Percentiles rank a stretch among this genome's conserved stretches.
Conservation (phyloP, 2,113 vertebrate species). For the Siphamia tubifer region DNA sequence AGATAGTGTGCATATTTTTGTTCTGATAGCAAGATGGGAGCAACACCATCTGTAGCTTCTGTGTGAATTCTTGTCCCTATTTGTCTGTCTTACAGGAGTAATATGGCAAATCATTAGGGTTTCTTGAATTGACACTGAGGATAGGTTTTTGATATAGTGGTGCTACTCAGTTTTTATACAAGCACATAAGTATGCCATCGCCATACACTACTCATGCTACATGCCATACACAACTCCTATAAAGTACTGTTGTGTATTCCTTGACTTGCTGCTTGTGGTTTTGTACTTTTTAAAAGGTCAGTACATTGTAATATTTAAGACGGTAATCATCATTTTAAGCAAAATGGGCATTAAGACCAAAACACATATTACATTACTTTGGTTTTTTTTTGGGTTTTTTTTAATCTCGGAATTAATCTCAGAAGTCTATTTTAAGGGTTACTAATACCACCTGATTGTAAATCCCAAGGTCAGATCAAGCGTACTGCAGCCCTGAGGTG, state of each 20-base stretch:
- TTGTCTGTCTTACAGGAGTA: background rate
- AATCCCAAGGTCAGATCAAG: conserved; percentile 19
- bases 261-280: background rate
- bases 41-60: conserved; percentile 17
- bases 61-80: conserved; percentile 38
- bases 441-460: background rate
- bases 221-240: no score
- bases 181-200: background rate
- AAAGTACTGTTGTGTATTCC: background rate
- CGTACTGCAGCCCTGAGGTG: background rate
- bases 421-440: background rate
- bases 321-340: background rate
- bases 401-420: no score
- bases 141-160: background rate
- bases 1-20: background rate
- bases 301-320: background rate
- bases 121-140: background rate
- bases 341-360: background rate
- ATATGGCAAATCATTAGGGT: background rate
- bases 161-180: background rate
- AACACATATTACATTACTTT: background rate
- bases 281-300: background rate
- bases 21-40: background rate
- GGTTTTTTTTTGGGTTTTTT: no score
- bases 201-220: no score